Conservation (phyloP, 1,140 invertebrate genomes). For the Hypothenemus hampei region DNA sequence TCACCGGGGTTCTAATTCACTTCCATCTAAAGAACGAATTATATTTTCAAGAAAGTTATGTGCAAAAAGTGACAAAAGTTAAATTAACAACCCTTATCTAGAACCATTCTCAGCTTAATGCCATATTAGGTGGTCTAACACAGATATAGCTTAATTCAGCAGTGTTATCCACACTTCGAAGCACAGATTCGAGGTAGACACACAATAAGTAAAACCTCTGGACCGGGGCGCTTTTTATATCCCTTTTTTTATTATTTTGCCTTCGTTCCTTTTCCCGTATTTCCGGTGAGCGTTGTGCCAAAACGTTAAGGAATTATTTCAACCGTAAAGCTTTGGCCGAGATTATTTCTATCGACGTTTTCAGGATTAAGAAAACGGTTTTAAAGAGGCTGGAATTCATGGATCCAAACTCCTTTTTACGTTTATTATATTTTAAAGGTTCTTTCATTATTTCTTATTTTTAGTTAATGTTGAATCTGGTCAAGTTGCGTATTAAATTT, state of each 20-base stretch:
- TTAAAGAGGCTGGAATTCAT: neutral
- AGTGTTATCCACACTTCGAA: conserved; percentile 17
- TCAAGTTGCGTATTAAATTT: conserved; percentile 6
- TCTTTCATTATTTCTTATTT: too few relatives aligned
- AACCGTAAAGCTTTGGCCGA: conserved; percentile 10
- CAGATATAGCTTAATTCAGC: conserved; percentile 21
- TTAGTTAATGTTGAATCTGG: too few relatives aligned
- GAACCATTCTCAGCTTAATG: conserved; percentile 17
- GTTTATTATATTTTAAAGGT: too few relatives aligned
- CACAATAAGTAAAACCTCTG: conserved; percentile 20
- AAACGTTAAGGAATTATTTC: conserved; percentile 14
- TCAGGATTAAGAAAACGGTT: conserved; percentile 3
- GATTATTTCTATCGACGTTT: conserved; percentile 14
- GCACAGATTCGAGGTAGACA: conserved; percentile 16
- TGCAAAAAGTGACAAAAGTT: conserved; percentile 13
- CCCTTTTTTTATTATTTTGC: conserved; percentile 10
- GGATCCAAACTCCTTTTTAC: too few relatives aligned
- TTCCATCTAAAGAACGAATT: too few relatives aligned
- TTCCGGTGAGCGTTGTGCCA: conserved; percentile 5
- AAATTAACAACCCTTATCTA: conserved; percentile 24
- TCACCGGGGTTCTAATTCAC: too few relatives aligned
- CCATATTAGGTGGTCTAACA: conserved; percentile 22
- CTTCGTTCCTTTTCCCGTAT: neutral
- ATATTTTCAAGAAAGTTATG: too few relatives aligned
- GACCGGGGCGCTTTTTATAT: conserved; percentile 6